These are phyloP conservation scores for Cataglyphis albicans DNA, from an alignment of 2,888 invertebrate genomes.

Conservation along the genomic window DNA sequence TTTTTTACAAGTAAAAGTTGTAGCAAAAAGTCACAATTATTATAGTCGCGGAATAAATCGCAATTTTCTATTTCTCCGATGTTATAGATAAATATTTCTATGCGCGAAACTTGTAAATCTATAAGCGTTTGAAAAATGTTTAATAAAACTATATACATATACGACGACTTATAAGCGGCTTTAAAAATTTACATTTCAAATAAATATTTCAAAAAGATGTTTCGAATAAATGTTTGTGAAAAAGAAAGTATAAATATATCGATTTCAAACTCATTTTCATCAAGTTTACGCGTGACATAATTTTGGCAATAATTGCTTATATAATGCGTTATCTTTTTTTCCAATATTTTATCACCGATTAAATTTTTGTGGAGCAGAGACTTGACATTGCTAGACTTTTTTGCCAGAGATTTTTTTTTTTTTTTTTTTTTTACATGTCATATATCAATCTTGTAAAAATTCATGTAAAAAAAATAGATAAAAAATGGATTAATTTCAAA, in stretches of 20 bases:
- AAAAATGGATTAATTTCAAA: not conserved
- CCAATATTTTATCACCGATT: slow-evolving; percentile 19
- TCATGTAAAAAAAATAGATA: not conserved
- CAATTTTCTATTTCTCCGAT: not conserved
- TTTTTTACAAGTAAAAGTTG: not conserved
- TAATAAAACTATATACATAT: not conserved
- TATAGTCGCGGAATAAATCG: not conserved
- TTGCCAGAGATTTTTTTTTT: not conserved
- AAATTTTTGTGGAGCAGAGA: slow-evolving; percentile 1
- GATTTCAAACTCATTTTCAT: slow-evolving; percentile 8
- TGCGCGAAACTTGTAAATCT: not conserved
- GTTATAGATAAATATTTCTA: not conserved
- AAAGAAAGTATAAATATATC: not conserved
- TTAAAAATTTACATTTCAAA: not conserved
- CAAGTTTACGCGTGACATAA: not conserved
- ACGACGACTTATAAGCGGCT: not conserved
- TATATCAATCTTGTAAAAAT: not conserved
- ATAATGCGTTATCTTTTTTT: slow-evolving; percentile 2
- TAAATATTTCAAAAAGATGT: not conserved
- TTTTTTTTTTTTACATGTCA: not conserved
- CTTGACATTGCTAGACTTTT: not conserved
- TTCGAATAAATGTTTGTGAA: not conserved
- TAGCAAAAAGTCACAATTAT: not conserved
- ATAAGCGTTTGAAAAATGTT: not conserved
- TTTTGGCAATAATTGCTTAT: slow-evolving; percentile 9